Base-by-base conservation (phyloP, 2,888 invertebrate genomes). In the Euplagia quadripunctaria region DNA sequence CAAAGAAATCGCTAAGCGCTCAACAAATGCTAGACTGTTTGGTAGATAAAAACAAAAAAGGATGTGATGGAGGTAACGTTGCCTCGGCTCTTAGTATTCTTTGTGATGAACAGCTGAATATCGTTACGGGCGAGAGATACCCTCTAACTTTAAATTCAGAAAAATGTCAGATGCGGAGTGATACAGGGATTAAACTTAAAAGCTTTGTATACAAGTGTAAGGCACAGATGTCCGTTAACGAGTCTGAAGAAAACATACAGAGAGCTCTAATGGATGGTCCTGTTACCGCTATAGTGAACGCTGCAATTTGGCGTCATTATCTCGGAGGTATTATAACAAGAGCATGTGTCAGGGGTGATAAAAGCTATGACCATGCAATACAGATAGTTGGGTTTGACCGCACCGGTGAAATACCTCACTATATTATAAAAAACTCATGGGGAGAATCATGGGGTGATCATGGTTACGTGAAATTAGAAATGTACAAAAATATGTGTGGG, bases 381-480 rank as follows among this genome's bases (percentile, higher is more conserved):
- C 97, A 98, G 91, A 96, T 98, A 79, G 97, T 98, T 1, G 98
- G 98, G 0, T 98, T 98, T 89, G 97, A 98, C 88, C 91, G 96
- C 41, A 96, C 96, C 5, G 96, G 95, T 61, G 87, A 92, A 4
- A 95, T 97, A 52, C 98, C 98, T 0, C 96, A 97, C 91, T 98
- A 98, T 88, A 98, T 98, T 65, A 96, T 97, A 1, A 96, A 97
- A 77, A 98, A 98, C 91, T 98, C 98, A 0, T 98, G 98, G 98
- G 98, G 98, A 0, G 82, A 90, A 1, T 93, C 96, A 51, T 98
- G 97, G 86, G 98, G 98, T 0, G 96, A 97, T 74, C 87, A 96
- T 31, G 98, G 98, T 0, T 98, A 98, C 86, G 90, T 98, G 12
- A 97, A 97, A 81, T 91, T 98, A 70, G 97, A 97, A 4, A 96